phyloP scores from a whole-genome alignment of 2,888 invertebrate species.

The Drosophila antonietae region DNA sequence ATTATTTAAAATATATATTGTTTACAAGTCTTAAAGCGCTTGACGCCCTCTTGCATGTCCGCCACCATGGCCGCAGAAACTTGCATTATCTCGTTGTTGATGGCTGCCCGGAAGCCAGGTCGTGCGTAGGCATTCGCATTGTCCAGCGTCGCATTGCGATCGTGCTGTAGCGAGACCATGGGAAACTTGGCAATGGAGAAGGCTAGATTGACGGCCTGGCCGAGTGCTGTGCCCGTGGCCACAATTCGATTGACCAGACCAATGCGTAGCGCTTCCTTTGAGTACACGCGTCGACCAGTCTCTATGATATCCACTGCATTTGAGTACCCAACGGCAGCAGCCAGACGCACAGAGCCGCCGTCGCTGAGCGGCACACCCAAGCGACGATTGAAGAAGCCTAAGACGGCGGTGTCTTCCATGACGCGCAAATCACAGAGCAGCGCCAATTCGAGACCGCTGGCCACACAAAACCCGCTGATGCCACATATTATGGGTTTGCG shows the following conservation, averaged over 20 bases:
- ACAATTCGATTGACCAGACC: slow-evolving; percentile 93
- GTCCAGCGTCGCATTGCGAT: slow-evolving; percentile 86
- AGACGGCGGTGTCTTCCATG: slow-evolving; percentile 92
- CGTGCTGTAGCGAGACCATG: slow-evolving; percentile 85
- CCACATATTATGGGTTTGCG: slow-evolving; percentile 95
- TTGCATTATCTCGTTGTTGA: slow-evolving; percentile 87
- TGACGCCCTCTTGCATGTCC: slow-evolving; percentile 88
- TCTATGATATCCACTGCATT: slow-evolving; percentile 94
- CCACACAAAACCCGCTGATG: slow-evolving; percentile 95
- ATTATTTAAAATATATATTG: background rate
- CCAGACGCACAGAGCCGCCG: slow-evolving; percentile 93
- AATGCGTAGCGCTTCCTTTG: slow-evolving; percentile 91
- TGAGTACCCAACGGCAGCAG: slow-evolving; percentile 93
- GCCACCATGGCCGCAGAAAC: slow-evolving; percentile 87
- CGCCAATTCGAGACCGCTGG: slow-evolving; percentile 95
- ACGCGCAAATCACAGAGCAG: slow-evolving; percentile 95
- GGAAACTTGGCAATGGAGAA: slow-evolving; percentile 92
- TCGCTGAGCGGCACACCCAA: slow-evolving; percentile 94
- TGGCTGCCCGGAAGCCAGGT: slow-evolving; percentile 87
- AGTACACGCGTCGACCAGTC: slow-evolving; percentile 91
- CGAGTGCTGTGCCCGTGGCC: slow-evolving; percentile 93
- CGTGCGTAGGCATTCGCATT: slow-evolving; percentile 87
- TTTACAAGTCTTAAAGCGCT: slow-evolving; percentile 88
- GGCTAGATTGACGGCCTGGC: slow-evolving; percentile 91
- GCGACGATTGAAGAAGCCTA: slow-evolving; percentile 92